Base-by-base conservation (phyloP, 2,113 vertebrate species). In the Datnioides undecimradiatus region DNA sequence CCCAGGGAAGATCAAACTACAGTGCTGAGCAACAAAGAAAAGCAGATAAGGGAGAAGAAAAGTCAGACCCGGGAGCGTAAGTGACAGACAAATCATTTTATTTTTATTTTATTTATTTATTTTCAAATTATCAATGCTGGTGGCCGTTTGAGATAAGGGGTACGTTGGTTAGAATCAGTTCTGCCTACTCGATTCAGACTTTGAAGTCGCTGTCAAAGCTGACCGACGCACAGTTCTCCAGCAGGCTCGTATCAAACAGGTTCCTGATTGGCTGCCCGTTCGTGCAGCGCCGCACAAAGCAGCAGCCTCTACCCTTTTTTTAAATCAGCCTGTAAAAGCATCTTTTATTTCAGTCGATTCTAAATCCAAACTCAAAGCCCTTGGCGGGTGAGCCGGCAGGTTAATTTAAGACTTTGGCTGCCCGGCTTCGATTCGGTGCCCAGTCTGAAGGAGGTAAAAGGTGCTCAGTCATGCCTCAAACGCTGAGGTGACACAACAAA, bases 381-480 rank as follows among this genome's bases (percentile, higher is more conserved):
- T 75, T 74, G 69, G 76, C 80, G 52, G 76, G 65, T 70, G 69
- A 83, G 73, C 40, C 38, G 13, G 48, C 36, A 63, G 67, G 45
- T 85, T 77, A 38, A 82, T 83, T 83, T 76, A 67, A 80, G 75
- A 48, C 55, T n/a, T 48, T 60, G 83, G 79, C 81, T 76, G 76
- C 46, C 43, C 77, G 52, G 71, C 76, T 76, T 84, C 2, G 36
- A 38, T 79, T 75, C 7, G 54, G n/a, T 63, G 73, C 76, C 70
- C 31, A 19, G 41, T 67, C 33, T 69, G 46, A 23, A 31, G 68
- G 34, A 60, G 48, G 41, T 65, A 69, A 76, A 87, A 82, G 67
- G 73, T 73, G 71, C 77, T 81, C 69, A 70, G 88, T 91, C 86
- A 85, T 80, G 83, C 83, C 80, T 88, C 27, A 68, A 27, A 84